Conservation (phyloP, 2,113 vertebrate species). For the Oryzias melastigma region DNA sequence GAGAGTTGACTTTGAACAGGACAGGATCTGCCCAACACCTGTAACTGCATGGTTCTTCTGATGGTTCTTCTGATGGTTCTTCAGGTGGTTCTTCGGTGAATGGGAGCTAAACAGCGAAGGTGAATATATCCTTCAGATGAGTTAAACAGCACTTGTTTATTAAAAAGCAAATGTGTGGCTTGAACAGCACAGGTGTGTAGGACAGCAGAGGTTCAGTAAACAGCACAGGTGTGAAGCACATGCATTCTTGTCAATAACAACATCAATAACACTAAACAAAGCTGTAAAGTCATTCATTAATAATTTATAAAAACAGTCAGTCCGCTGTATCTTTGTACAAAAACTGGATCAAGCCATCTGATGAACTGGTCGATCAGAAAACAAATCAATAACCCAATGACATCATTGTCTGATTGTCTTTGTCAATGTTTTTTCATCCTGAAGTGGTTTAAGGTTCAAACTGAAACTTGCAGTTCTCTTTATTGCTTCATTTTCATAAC, state of each 20-base stretch:
- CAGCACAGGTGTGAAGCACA: neutral
- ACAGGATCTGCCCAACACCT: no score
- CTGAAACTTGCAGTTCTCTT: slow-evolving; percentile 1
- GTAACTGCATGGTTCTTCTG: no score
- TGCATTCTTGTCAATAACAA: neutral
- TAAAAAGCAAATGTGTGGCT: neutral
- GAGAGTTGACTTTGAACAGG: no score
- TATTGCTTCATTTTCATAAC: slow-evolving; percentile 49
- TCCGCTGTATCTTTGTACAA: slow-evolving; percentile 14
- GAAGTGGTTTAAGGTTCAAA: slow-evolving; percentile 6
- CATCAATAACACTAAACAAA: neutral
- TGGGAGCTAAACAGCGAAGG: no score
- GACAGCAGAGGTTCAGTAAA: no score
- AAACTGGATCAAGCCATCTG: slow-evolving; percentile 1
- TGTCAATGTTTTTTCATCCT: slow-evolving; percentile 27
- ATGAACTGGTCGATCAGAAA: neutral
- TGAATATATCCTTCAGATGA: neutral
- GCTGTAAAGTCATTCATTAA: slow-evolving; percentile 3
- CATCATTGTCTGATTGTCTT: slow-evolving; percentile 58
- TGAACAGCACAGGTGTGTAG: neutral
- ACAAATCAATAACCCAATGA: slow-evolving; percentile 23
- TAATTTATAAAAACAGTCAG: slow-evolving; percentile 9
- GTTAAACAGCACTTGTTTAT: neutral
- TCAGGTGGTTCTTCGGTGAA: no score
- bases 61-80: no score